Evolutionary conservation across 2,888 invertebrate species (phyloP).

Genomic region (Parthenolecanium corni): DNA sequence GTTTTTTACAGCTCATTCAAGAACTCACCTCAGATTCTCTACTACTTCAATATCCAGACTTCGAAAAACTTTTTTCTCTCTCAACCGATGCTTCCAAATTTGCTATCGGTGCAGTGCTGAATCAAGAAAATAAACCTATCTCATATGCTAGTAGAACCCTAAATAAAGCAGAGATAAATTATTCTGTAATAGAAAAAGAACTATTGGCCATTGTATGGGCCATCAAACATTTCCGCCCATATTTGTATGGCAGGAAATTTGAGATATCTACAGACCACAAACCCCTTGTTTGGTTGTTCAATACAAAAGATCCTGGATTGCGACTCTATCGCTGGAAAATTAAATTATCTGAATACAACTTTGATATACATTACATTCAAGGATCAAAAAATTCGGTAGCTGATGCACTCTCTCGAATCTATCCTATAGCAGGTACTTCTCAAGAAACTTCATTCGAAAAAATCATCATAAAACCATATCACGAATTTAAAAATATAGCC

Average conservation of each 20-base stretch:
- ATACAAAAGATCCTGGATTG: background rate
- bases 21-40: conserved; percentile 5
- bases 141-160: conserved; percentile 36
- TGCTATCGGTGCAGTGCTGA: conserved; percentile 35
- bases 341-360: conserved; percentile 25
- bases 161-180: conserved; percentile 35
- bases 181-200: conserved; percentile 35
- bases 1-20: background rate
- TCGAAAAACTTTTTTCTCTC: conserved; percentile 19
- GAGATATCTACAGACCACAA: conserved; percentile 33
- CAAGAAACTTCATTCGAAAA: background rate
- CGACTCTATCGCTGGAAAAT: conserved; percentile 4
- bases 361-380: conserved; percentile 5
- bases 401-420: background rate
- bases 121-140: conserved; percentile 35
- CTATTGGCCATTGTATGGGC: conserved; percentile 36
- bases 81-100: conserved; percentile 35
- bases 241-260: conserved; percentile 30
- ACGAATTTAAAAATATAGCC: background rate
- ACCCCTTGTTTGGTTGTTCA: conserved; percentile 20
- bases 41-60: conserved; percentile 30
- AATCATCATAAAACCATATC: background rate
- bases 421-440: background rate
- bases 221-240: conserved; percentile 35
- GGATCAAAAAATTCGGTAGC: conserved; percentile 5